Base-by-base conservation (phyloP, 2,888 invertebrate species). In the Thera britannica region DNA sequence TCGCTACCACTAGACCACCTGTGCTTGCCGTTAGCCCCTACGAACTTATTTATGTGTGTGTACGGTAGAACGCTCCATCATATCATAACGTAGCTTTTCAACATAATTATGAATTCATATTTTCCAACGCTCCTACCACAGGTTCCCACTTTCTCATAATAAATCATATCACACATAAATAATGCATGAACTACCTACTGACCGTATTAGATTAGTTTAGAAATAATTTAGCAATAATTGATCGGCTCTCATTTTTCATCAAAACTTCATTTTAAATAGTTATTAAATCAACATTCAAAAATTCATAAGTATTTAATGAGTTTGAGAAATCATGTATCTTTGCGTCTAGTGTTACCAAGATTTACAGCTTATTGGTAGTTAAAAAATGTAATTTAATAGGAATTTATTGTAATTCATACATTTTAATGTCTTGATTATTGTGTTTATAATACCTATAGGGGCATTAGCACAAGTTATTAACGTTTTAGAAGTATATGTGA, bases 191-290 rank as follows among this genome's bases (percentile, higher is more conserved):
- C 64, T 67, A 58, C 70, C 65, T 67, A 58, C 70, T 68, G 57
- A 56, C 58, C 65, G 68, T 66, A 71, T 70, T 71, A 67, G 70
- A 72, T 72, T 71, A 71, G 62, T 75, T 75, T 72, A 59, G 67
- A 72, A 73, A 75, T 75, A 65, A 71, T 73, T 72, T 72, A 72
- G 67, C 67, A 72, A 75, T 73, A 69, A 64, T 64, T 67, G 67
- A 72, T 75, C 66, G 66, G 66, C 56, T 35, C 59, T 62, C 63
- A 67, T 70, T 66, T 68, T 71, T 74, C 65, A 70, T 60, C 51
- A 63, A 56, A 65, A 65, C 11, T 54, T 54, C 58, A 58, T 64
- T 58, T 58, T 66, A 70, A 67, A 62, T 56, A 71, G 59, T 68
- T 68, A 68, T 71, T 63, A 68, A 71, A 71, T 68, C 48, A 60